phyloP scores from a whole-genome alignment of 2,113 vertebrate species.

The Trinectes maculatus region DNA sequence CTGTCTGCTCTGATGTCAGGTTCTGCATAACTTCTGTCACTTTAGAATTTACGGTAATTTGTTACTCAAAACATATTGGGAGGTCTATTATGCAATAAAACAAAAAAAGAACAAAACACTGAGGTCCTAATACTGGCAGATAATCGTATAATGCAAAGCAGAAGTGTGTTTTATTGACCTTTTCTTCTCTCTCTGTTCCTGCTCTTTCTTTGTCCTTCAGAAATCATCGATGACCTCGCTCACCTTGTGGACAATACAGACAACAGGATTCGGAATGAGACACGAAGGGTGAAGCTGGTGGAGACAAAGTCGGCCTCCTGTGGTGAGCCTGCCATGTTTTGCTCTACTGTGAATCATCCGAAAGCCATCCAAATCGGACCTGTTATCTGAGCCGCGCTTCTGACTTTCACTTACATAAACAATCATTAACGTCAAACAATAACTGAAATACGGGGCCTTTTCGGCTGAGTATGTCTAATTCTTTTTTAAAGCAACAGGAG shows the following conservation, averaged over 20 bases:
- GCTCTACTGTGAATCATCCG: background rate
- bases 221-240: conserved; percentile 95
- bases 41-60: conserved; percentile 43
- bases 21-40: conserved; percentile 31
- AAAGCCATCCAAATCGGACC: too few species aligned
- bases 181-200: background rate
- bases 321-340: conserved; percentile 80
- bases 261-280: conserved; percentile 86
- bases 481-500: background rate
- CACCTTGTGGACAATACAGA: conserved; percentile 96
- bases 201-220: conserved; percentile 71
- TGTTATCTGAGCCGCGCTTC: background rate
- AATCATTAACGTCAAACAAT: background rate
- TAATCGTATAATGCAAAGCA: background rate
- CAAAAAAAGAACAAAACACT: background rate
- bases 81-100: conserved; percentile 30
- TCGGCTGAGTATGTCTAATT: background rate
- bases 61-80: conserved; percentile 25
- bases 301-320: conserved; percentile 93
- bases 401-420: conserved; percentile 4
- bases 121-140: conserved; percentile 7
- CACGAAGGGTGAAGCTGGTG: conserved; percentile 88
- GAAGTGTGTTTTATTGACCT: conserved; percentile 1
- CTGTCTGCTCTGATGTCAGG: conserved; percentile 47
- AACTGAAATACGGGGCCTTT: too few species aligned